Base-by-base conservation (phyloP, 2,113 vertebrate genomes). In the Calyptomena viridis region DNA sequence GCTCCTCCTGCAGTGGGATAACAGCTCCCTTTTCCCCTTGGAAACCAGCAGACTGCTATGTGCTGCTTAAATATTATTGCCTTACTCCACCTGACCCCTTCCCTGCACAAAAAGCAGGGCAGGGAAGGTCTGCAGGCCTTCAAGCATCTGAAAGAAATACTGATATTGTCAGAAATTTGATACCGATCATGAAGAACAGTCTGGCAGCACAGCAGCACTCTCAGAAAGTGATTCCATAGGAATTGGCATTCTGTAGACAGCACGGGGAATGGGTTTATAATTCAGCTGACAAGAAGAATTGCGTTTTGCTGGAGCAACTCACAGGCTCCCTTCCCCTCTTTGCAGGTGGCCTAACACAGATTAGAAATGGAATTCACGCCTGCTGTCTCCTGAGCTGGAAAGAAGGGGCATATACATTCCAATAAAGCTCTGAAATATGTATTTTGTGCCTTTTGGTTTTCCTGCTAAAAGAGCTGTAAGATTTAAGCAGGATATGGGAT, bases 331-430 rank as follows among this genome's bases (percentile, higher is more conserved):
- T 90, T 90, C 87, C 73, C 91, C 69, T 84, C 85, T 92, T 94
- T 93, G 96, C 95, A 94, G 95, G 93, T 96, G 96, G 95, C 92
- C 95, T 93, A 81, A 69, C 67, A 86, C 47, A 71, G 76, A 94
- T 96, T 89, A 92, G 90, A 87, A 90, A 90, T 87, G 86, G 88
- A 92, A 96, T 95, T 93, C 76, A 71, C 5, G 64, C 82, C 88
- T 56, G 78, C 93, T 77, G 49, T 64, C 95, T 92, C 90, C 88
- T 63, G 86, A 89, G 90, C 83, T 95, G 94, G 49, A 68, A 81
- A 83, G 84, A 94, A 72, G 90, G 74, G 35, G 37, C 79, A 74
- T 58, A 58, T 78, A 62, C 47, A 74, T 87, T 94, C 77, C 82
- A 93, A 96, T 84, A 90, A 84, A 92, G 89, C 88, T 94, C 71